Conservation (phyloP, 2,888 invertebrate genomes). For the Drosophila flavopinicola region DNA sequence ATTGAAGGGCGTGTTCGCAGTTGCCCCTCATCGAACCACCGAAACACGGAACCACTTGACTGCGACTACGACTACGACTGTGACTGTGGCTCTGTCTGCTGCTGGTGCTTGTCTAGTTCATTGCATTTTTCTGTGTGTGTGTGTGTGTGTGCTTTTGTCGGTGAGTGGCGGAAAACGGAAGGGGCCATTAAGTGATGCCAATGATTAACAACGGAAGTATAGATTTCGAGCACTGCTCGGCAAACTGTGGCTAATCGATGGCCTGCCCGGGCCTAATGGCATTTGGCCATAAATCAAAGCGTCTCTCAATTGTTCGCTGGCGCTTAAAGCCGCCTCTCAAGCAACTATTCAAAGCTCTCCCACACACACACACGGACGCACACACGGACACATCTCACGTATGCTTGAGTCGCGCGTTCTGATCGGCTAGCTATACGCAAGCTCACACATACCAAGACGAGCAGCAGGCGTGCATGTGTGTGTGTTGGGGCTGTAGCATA, state of each 20-base stretch:
- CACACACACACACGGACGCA: not conserved
- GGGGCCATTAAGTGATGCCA: conserved; percentile 84
- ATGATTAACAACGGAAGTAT: conserved; percentile 84
- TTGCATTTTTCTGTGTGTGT: conserved; percentile 45
- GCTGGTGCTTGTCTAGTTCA: conserved; percentile 48
- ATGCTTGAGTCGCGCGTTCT: no score
- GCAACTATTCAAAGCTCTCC: not conserved
- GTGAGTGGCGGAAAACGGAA: conserved; percentile 70
- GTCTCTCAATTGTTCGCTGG: conserved; percentile 50
- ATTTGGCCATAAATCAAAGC: conserved; percentile 73
- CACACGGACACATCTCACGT: not conserved
- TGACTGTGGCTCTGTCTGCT: not conserved
- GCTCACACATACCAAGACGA: conserved; percentile 1
- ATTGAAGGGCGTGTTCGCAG: conserved; percentile 82
- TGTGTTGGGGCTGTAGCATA: conserved; percentile 7
- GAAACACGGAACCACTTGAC: conserved; percentile 52
- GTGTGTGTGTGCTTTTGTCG: conserved; percentile 5
- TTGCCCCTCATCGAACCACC: conserved; percentile 24
- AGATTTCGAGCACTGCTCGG: conserved; percentile 72
- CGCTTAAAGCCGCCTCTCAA: conserved; percentile 11
- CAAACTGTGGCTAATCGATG: conserved; percentile 74
- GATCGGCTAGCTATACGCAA: conserved; percentile 28
- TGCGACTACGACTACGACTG: conserved; percentile 5
- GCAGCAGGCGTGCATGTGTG: not conserved
- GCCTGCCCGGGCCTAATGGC: conserved; percentile 66